phyloP scores from a whole-genome alignment of 2,113 vertebrate genomes.

The Origma solitaria region DNA sequence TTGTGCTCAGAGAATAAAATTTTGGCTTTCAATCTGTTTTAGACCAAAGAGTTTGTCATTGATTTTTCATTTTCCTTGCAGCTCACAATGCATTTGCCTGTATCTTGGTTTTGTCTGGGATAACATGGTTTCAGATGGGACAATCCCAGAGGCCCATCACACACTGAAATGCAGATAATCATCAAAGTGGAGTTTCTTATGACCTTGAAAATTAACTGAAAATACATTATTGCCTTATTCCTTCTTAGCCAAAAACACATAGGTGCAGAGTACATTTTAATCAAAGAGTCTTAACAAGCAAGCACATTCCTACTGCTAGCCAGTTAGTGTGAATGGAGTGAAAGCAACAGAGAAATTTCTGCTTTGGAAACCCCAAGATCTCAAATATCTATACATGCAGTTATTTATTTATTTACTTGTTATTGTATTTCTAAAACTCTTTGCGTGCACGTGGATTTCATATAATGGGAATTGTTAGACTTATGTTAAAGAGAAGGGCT shows the following conservation, averaged over 20 bases:
- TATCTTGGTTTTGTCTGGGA: not conserved
- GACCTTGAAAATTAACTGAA: not conserved
- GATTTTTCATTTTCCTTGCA: not conserved
- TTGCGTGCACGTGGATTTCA: not conserved
- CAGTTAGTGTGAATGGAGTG: not conserved
- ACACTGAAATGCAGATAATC: not conserved
- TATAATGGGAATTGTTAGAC: not conserved
- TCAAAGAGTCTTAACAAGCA: not conserved
- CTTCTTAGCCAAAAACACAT: not conserved
- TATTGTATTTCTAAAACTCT: not conserved
- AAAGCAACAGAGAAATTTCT: not conserved
- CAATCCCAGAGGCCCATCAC: not conserved
- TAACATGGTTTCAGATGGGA: not conserved
- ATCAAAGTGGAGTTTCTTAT: not conserved
- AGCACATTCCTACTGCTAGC: not conserved
- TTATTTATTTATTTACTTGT: not conserved
- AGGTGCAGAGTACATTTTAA: not conserved
- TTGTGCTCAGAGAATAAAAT: not conserved
- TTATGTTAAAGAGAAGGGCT: not conserved
- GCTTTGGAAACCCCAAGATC: not conserved
- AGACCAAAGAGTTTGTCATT: not conserved
- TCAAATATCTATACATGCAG: rapidly evolving
- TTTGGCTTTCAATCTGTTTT: not conserved
- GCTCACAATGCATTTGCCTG: not conserved
- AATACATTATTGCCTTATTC: not conserved